Percentiles rank a stretch among this genome's conserved stretches.
phyloP scores from a whole-genome alignment of 1,140 invertebrate genomes.

The Dinothrombium tinctorium region DNA sequence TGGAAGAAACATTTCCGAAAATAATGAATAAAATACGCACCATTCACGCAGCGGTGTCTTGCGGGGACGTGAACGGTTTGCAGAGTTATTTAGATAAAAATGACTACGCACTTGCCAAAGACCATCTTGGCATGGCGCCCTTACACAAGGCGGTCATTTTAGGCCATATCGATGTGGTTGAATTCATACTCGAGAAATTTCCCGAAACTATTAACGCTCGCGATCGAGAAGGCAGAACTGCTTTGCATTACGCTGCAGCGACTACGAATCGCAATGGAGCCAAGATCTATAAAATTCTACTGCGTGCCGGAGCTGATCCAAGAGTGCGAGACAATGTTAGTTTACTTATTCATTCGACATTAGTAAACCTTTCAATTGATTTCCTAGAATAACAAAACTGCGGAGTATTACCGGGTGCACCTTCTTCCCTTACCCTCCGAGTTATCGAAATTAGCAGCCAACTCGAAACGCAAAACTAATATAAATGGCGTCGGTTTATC shows the following conservation, averaged over 20 bases:
- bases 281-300: slow-evolving; percentile 38
- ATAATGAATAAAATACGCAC: slow-evolving; percentile 33
- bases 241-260: slow-evolving; percentile 68
- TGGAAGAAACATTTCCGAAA: slow-evolving; percentile 51
- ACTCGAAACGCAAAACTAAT: slow-evolving; percentile 6
- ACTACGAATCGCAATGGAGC: slow-evolving; percentile 24
- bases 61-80: slow-evolving; percentile 14
- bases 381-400: slow-evolving; percentile 48
- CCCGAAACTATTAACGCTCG: slow-evolving; percentile 38
- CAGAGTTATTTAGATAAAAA: slow-evolving; percentile 19
- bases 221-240: slow-evolving; percentile 57
- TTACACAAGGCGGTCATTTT: slow-evolving; percentile 46
- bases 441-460: slow-evolving; percentile 1
- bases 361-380: not conserved
- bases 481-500: not conserved
- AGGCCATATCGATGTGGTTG: slow-evolving; percentile 39
- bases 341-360: too few species aligned
- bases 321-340: slow-evolving; percentile 20
- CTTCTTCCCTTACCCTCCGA: slow-evolving; percentile 17
- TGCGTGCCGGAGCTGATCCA: slow-evolving; percentile 48
- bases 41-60: slow-evolving; percentile 15
- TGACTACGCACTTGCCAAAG: slow-evolving; percentile 39
- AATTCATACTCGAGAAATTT: slow-evolving; percentile 38
- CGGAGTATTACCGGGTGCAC: slow-evolving; percentile 45
- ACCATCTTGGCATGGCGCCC: slow-evolving; percentile 37